phyloP scores from a whole-genome alignment of 1,140 invertebrate genomes.

The Aphaenogaster ashmeadi region DNA sequence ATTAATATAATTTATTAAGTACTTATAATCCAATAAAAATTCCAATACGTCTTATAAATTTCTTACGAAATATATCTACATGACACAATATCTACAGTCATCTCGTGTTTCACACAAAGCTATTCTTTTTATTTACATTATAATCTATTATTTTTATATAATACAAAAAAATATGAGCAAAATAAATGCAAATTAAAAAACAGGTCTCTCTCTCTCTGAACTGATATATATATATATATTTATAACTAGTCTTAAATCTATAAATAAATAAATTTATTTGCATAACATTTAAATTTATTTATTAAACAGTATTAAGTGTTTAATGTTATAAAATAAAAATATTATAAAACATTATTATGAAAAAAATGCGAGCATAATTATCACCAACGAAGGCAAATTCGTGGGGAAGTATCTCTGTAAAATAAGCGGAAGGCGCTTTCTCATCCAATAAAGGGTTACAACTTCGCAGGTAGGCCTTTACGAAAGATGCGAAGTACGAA shows the following conservation, averaged over 20 bases:
- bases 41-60: neutral
- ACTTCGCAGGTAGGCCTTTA: constrained; percentile 67
- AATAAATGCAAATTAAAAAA: neutral
- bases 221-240: too few species aligned
- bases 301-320: neutral
- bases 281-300: neutral
- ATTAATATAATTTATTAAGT: neutral
- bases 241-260: neutral
- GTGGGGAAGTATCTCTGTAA: constrained; percentile 45
- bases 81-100: neutral
- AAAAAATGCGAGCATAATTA: constrained; percentile 42
- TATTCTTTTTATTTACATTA: neutral
- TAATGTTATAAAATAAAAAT: neutral
- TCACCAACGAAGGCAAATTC: constrained; percentile 20
- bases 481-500: constrained; percentile 64
- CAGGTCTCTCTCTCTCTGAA: neutral
- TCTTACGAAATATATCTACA: neutral
- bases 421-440: constrained; percentile 58
- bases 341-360: neutral
- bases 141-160: neutral
- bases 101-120: neutral
- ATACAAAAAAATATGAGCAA: neutral
- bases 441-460: constrained; percentile 66
- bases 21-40: neutral
- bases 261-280: neutral